Conservation (phyloP, 2,797 vertebrate genomes). For the Gila robusta region DNA sequence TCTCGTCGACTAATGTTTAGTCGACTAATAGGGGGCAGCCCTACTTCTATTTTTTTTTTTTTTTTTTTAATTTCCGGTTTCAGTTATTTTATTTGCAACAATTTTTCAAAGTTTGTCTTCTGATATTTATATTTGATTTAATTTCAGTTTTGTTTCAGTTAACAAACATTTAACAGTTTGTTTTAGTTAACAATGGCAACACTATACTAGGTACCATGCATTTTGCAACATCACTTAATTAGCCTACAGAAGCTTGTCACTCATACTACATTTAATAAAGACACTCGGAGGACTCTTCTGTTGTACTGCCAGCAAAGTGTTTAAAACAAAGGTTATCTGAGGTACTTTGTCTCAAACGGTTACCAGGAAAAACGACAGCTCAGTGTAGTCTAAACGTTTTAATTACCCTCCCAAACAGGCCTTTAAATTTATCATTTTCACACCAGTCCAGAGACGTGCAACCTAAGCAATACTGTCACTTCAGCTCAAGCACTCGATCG, state of each 20-base stretch:
- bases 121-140: background rate
- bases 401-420: slow-evolving; percentile 77
- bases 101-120: background rate
- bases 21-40: background rate
- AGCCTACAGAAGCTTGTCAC: background rate
- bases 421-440: slow-evolving; percentile 79
- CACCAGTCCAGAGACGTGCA: slow-evolving; percentile 72
- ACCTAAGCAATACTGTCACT: slow-evolving; percentile 76
- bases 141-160: background rate
- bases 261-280: background rate
- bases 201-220: background rate
- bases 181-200: background rate
- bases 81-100: background rate
- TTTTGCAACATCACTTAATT: background rate
- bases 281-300: background rate
- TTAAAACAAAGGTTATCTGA: slow-evolving; percentile 71
- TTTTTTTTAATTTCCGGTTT: background rate
- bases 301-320: slow-evolving; percentile 24
- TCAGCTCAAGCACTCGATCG: slow-evolving; percentile 73
- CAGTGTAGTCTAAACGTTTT: slow-evolving; percentile 65
- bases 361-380: slow-evolving; percentile 75
- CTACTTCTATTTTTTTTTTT: background rate
- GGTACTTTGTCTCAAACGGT: slow-evolving; percentile 71
- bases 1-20: too few relatives aligned
- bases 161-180: background rate